These are phyloP conservation scores for Lasioglossum zephyrum DNA, from an alignment of 2,888 invertebrate genomes.

Conservation along the genomic window DNA sequence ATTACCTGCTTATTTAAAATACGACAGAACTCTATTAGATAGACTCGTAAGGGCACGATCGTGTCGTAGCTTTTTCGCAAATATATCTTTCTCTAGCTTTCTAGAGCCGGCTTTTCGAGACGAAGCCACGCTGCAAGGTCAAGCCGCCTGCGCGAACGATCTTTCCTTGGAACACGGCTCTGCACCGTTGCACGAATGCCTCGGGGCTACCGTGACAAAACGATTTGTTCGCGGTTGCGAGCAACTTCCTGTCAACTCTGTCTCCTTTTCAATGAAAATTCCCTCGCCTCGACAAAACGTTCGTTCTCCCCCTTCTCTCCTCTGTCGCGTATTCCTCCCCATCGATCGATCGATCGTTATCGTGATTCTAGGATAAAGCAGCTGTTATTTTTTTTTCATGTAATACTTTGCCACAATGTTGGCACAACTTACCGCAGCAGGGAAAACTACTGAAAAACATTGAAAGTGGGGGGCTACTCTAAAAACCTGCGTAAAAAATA, in stretches of 20 bases:
- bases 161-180: constrained; percentile 37
- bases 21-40: too few species aligned
- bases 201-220: constrained; percentile 37
- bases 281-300: not conserved
- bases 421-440: too few species aligned
- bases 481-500: too few species aligned
- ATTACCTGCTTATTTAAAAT: too few species aligned
- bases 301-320: not conserved
- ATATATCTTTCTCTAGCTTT: not conserved
- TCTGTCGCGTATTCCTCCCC: not conserved
- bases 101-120: not conserved
- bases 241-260: constrained; percentile 21
- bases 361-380: too few species aligned
- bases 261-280: constrained; percentile 32
- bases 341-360: too few species aligned
- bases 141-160: not conserved
- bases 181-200: constrained; percentile 26
- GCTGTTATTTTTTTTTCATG: too few species aligned
- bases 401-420: too few species aligned
- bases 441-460: too few species aligned
- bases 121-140: not conserved
- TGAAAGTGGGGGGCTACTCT: too few species aligned
- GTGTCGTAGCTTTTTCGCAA: not conserved
- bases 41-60: not conserved
- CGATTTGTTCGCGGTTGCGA: constrained; percentile 31